phyloP scores from a whole-genome alignment of 2,113 vertebrate genomes.

The Calyptommatus sinebrachiatus region DNA sequence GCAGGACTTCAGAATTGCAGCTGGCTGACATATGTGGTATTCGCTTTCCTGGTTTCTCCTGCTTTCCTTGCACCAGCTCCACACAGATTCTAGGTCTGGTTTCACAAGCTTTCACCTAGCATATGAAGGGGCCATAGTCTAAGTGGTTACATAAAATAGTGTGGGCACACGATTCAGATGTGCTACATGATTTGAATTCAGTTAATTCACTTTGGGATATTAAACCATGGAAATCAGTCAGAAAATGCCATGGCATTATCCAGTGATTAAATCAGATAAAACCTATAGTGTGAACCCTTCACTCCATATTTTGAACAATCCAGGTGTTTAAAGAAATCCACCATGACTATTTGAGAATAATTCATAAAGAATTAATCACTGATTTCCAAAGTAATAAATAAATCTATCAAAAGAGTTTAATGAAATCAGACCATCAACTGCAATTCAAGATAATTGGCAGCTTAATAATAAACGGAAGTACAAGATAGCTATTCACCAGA shows the following conservation, averaged over 20 bases:
- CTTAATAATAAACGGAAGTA: not conserved
- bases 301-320: not conserved
- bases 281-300: not conserved
- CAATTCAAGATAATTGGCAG: not conserved
- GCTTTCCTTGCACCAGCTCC: too few relatives aligned
- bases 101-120: too few relatives aligned
- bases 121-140: not conserved
- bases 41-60: too few relatives aligned
- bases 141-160: not conserved
- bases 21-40: too few relatives aligned
- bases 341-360: too few relatives aligned
- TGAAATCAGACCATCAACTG: not conserved
- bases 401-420: not conserved
- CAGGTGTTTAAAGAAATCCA: not conserved
- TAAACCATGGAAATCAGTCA: not conserved
- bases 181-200: not conserved
- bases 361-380: not conserved
- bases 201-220: not conserved
- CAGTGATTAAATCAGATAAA: not conserved
- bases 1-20: too few relatives aligned
- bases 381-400: not conserved
- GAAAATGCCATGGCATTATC: not conserved
- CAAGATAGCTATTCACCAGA: not conserved
- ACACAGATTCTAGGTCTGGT: too few relatives aligned
- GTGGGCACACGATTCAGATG: not conserved